Evolutionary conservation across 2,888 invertebrate genomes (phyloP), one percentile per base, ranked within the genome.

Genomic region (Prionchulus punctatus): DNA sequence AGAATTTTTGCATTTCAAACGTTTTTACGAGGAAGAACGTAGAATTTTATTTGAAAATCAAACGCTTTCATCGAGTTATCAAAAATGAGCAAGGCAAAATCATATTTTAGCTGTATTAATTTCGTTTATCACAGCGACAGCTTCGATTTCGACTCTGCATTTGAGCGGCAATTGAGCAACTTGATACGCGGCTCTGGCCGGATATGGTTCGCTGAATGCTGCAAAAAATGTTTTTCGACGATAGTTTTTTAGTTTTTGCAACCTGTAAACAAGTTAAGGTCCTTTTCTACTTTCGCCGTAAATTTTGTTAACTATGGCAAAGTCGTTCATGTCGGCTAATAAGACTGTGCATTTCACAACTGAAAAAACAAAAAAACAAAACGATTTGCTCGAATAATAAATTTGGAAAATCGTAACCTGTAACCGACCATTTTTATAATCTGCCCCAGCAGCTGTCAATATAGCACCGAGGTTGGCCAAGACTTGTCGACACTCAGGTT

Each of bases 311-410:
- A 91, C 82, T 2, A 76, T 77, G 48, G 78, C 77, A 71, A 86
- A 90, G 71, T 89, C 86, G 57, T 82, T 80, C 53, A 92, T 82
- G 69, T 85, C 82, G 57, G 80, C 80, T 2, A 92, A 74, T 58
- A 89, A 79, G 42, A 92, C 81, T 0, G 88, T 89, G 26, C 83
- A 82, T 73, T 91, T 91, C 21, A 90, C 79, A 59, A 91, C 87
- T 68, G 59, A 48, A 62, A 58, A 21, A 36, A 27, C n/a, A n/a
- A n/a, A n/a, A n/a, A n/a, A n/a, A n/a, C n/a, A n/a, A n/a, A n/a
- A n/a, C n/a, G n/a, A n/a, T n/a, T n/a, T n/a, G n/a, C n/a, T n/a
- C n/a, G n/a, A n/a, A n/a, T n/a, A n/a, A n/a, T n/a, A n/a, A n/a
- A n/a, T n/a, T n/a, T n/a, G n/a, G n/a, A n/a, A n/a, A n/a, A n/a